A percentile compares a stretch with the other conserved stretches of the same genome.
phyloP scores from a whole-genome alignment of 2,888 invertebrate genomes.

The Watsonalla cultraria region DNA sequence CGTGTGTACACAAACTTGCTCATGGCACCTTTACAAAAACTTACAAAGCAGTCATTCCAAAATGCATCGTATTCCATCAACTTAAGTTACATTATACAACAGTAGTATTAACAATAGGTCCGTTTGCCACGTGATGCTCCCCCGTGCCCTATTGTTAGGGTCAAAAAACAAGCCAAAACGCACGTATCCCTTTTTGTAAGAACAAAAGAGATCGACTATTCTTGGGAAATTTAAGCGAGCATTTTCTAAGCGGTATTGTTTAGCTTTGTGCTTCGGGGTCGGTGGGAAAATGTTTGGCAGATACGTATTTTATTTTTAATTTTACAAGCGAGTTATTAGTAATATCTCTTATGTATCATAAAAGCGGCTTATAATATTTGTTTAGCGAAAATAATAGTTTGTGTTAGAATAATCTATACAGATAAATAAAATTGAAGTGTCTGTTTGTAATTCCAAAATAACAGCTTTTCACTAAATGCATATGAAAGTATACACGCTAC shows the following conservation, averaged over 20 bases:
- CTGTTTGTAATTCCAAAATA: too few species aligned
- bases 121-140: slow-evolving; percentile 55
- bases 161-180: slow-evolving; percentile 67
- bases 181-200: slow-evolving; percentile 52
- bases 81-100: slow-evolving; percentile 16
- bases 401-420: too few species aligned
- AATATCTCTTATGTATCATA: too few species aligned
- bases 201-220: slow-evolving; percentile 49
- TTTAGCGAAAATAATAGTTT: too few species aligned
- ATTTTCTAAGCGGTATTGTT: slow-evolving; percentile 49
- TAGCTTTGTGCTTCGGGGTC: slow-evolving; percentile 28
- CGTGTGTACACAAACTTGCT: not conserved
- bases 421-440: too few species aligned
- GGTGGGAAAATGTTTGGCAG: slow-evolving; percentile 6
- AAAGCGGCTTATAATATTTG: too few species aligned
- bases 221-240: slow-evolving; percentile 48
- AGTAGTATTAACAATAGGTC: slow-evolving; percentile 20
- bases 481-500: too few species aligned
- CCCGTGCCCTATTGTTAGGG: slow-evolving; percentile 53
- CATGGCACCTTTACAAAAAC: not conserved
- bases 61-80: not conserved
- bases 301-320: not conserved
- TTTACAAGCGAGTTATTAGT: too few species aligned
- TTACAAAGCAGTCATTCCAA: slow-evolving; percentile 1
- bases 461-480: too few species aligned